Evolutionary conservation across 92 coral and sea anemone species (phyloP), one percentile per base, ranked within the genome.

Genomic region (Zoanthus sansibaricus): DNA sequence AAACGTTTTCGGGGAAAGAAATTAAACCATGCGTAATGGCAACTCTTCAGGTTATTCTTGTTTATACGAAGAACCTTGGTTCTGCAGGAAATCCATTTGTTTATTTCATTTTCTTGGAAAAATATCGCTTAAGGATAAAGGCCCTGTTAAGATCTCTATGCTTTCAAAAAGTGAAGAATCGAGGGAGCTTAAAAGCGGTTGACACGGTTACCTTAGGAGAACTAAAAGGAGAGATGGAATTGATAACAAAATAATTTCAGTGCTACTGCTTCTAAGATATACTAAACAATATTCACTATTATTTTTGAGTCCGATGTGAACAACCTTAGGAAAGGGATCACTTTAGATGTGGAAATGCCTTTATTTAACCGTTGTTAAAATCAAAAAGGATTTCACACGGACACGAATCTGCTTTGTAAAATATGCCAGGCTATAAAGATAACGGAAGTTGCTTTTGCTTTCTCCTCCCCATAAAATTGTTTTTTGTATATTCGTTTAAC

Each of bases 61-160:
- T 80, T 4, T 80, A 44, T 48, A 80, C 85, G 21, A 80, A 64
- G 61, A 80, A 80, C 17, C 32, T 80, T 47, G 85, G 85, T 49
- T 80, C 58, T 3, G 58, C 85, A 18, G 85, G 85, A 68, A 80
- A 66, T 46, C 85, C 85, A 4, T 80, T 67, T 25, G 85, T 80
- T 17, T 80, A 80, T 31, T 62, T 80, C 16, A 20, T 64, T 45
- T 80, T 80, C n/a, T 33, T 80, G 20, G 85, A 80, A 51, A 80
- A 80, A 67, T 80, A 80, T 46, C 85, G 75, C 85, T 59, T 42
- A 37, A 75, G 85, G 25, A 47, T 80, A 14, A 64, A 71, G 20
- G 47, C 46, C 49, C 10, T 80, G 25, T 80, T 64, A 20, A 31
- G 14, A 10, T 3, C 13, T 54, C 49, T 31, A 9, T 54, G 66